Evolutionary conservation across 2,797 vertebrate species (phyloP).

Genomic region (Lindbergichthys nudifrons): DNA sequence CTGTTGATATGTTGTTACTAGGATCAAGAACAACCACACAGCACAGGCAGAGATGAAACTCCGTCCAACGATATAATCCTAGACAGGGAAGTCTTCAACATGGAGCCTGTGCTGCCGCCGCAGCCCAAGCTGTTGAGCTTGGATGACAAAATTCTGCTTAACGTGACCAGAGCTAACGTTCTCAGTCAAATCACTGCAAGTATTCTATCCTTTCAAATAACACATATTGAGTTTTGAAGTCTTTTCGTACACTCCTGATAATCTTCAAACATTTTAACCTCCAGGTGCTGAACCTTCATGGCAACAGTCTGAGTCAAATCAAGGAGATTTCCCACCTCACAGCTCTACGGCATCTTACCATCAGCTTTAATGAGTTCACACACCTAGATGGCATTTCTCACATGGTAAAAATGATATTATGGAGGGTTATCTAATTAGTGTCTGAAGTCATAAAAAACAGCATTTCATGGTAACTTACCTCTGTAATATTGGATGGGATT

Average conservation of each 20-base stretch:
- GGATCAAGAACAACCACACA: constrained; percentile 53
- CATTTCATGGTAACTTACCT: neutral
- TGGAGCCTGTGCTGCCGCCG: constrained; percentile 84
- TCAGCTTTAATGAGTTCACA: constrained; percentile 89
- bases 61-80: constrained; percentile 39
- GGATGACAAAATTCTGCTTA: constrained; percentile 85
- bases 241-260: neutral
- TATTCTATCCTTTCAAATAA: constrained; percentile 13
- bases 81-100: constrained; percentile 83
- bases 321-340: constrained; percentile 85
- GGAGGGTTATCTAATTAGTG: neutral
- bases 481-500: neutral
- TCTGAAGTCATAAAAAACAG: neutral
- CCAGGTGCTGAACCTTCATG: constrained; percentile 90
- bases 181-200: constrained; percentile 90
- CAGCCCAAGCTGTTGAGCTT: constrained; percentile 83
- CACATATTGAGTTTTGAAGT: constrained; percentile 6
- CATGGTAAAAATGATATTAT: constrained; percentile 80
- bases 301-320: constrained; percentile 86
- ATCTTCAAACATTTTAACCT: constrained; percentile 17
- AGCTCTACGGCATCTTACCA: constrained; percentile 82
- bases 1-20: constrained; percentile 44
- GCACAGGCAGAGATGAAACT: constrained; percentile 11
- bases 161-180: constrained; percentile 81
- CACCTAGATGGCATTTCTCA: constrained; percentile 87